phyloP scores from a whole-genome alignment of 2,797 vertebrate species.

The Sebastes oblongus region DNA sequence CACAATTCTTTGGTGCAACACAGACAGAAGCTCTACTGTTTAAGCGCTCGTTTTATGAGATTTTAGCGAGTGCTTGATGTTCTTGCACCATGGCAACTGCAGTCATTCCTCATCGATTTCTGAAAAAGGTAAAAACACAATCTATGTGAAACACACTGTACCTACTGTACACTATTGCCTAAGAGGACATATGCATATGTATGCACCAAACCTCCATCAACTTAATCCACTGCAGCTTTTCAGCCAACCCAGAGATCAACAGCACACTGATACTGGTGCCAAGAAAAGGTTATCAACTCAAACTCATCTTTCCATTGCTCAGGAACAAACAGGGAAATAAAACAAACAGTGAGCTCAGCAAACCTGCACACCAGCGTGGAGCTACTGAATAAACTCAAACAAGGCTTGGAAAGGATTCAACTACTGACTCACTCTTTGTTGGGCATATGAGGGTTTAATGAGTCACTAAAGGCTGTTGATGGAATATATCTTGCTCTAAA shows the following conservation, averaged over 20 bases:
- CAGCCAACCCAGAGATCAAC: neutral
- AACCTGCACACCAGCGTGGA: neutral
- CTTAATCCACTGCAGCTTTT: neutral
- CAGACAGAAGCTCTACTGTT: conserved; percentile 60
- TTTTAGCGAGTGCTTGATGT: conserved; percentile 18
- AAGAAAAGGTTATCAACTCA: neutral
- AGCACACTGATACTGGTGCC: neutral
- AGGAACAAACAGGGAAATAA: neutral
- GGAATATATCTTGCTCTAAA: conserved; percentile 20
- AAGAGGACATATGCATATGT: neutral
- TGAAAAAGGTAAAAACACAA: neutral
- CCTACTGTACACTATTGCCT: neutral
- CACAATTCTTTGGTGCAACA: neutral
- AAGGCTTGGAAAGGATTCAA: conserved; percentile 68
- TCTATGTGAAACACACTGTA: neutral
- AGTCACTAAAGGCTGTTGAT: conserved; percentile 52
- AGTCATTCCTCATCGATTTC: neutral
- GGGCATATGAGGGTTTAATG: conserved; percentile 36
- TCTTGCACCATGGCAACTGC: conserved; percentile 14
- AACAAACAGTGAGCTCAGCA: neutral
- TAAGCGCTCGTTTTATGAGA: neutral
- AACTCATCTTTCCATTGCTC: neutral
- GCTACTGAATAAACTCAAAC: conserved; percentile 44
- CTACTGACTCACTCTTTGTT: conserved; percentile 53
- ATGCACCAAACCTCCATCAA: neutral